These are phyloP conservation scores for Lates calcarifer DNA, from an alignment of 2,113 vertebrate species.

Conservation along the genomic window DNA sequence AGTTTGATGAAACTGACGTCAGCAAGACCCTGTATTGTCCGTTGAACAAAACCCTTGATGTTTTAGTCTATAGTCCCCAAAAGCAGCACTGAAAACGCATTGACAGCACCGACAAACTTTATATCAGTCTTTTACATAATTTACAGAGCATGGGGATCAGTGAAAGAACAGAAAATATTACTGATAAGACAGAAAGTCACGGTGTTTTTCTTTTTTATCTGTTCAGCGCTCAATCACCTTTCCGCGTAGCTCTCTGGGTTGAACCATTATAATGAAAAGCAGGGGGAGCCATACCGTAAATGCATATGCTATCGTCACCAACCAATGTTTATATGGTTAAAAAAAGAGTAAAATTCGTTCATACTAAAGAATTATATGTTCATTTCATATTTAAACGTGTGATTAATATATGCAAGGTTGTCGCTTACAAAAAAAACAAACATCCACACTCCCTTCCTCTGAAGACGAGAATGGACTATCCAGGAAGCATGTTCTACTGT, in stretches of 20 bases:
- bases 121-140: background rate
- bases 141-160: background rate
- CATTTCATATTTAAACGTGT: fast-evolving
- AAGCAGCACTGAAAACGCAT: background rate
- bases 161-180: background rate
- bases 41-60: background rate
- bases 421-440: background rate
- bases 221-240: too few species aligned
- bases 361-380: fast-evolving
- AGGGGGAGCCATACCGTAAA: fast-evolving
- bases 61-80: background rate
- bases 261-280: background rate
- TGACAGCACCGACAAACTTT: background rate
- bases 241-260: background rate
- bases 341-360: fast-evolving
- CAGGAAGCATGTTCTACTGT: conserved; percentile 82
- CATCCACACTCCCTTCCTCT: background rate
- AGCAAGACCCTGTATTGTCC: background rate
- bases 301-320: fast-evolving
- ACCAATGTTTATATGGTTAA: fast-evolving
- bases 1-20: background rate
- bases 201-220: background rate
- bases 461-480: conserved; percentile 60
- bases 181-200: background rate
- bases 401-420: background rate